Conservation (phyloP, 2,113 vertebrate species). For the Daubentonia madagascariensis region DNA sequence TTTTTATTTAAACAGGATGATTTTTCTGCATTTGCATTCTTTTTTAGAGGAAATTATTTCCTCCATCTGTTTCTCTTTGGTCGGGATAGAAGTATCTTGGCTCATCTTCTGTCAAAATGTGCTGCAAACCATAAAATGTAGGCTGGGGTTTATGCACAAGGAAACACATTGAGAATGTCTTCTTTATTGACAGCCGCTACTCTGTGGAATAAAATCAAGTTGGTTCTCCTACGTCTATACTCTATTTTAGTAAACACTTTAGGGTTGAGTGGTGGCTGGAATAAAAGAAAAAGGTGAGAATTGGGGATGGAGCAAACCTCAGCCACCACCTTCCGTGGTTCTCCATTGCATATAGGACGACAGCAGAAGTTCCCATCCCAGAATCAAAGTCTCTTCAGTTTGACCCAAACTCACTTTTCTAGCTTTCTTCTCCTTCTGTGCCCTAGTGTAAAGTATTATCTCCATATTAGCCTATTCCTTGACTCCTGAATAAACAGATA, state of each 20-base stretch:
- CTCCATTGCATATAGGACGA: background rate
- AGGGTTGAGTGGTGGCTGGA: background rate
- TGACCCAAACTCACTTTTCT: background rate
- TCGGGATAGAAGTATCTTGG: background rate
- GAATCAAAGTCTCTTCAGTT: background rate
- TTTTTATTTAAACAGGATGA: slow-evolving; percentile 23
- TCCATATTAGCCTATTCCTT: background rate
- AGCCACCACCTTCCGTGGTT: background rate
- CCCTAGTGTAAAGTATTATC: background rate
- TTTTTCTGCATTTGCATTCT: background rate
- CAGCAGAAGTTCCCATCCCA: background rate
- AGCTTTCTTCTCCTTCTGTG: background rate
- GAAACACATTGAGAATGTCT: background rate
- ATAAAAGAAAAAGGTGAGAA: background rate
- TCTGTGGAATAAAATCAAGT: background rate
- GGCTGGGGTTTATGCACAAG: slow-evolving; percentile 11
- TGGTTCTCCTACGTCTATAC: background rate
- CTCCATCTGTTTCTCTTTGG: slow-evolving; percentile 37
- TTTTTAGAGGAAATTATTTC: slow-evolving; percentile 26
- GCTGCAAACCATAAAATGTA: background rate
- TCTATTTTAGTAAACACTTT: background rate
- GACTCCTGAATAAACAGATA: background rate
- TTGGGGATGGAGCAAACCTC: background rate
- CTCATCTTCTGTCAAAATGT: slow-evolving; percentile 34
- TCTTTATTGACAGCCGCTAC: background rate